A percentile compares a stretch with the other conserved stretches of the same genome.
phyloP scores from a whole-genome alignment of 1,140 invertebrate species.

The Nomia melanderi region DNA sequence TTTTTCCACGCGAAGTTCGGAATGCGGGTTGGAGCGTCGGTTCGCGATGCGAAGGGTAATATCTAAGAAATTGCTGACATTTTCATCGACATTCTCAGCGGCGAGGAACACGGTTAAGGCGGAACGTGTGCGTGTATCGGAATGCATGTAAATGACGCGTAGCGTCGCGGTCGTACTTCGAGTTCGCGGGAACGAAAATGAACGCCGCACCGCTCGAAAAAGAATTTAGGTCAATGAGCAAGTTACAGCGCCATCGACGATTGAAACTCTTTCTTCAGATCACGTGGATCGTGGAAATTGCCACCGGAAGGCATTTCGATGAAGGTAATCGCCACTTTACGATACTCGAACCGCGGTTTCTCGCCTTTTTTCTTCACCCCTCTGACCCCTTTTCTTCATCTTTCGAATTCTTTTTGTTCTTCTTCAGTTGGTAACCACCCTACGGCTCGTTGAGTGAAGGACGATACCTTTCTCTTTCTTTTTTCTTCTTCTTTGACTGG shows the following conservation, averaged over 20 bases:
- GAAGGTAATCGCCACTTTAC: slow-evolving; percentile 43
- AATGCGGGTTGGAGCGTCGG: background rate
- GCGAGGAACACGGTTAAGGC: background rate
- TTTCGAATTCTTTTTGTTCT: background rate
- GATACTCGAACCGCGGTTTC: slow-evolving; percentile 19
- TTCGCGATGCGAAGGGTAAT: background rate
- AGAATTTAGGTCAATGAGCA: slow-evolving; percentile 52
- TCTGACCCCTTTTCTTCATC: background rate
- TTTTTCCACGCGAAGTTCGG: background rate
- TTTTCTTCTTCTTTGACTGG: no score
- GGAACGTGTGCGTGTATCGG: slow-evolving; percentile 23
- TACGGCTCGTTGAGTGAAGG: no score
- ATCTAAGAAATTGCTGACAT: background rate
- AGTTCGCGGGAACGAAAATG: slow-evolving; percentile 9
- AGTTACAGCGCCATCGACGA: slow-evolving; percentile 17
- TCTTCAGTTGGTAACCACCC: no score
- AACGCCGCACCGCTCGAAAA: background rate
- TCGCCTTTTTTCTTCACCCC: background rate
- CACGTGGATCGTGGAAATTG: slow-evolving; percentile 15
- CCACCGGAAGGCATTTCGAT: background rate
- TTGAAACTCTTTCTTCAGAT: slow-evolving; percentile 38
- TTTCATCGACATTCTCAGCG: background rate
- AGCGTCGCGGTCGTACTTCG: background rate
- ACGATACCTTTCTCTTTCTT: no score
- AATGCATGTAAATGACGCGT: slow-evolving; percentile 22